Base-by-base conservation (phyloP, 30 jellyfish, hydroid and myxozoan species). In the Aurelia aurita region DNA sequence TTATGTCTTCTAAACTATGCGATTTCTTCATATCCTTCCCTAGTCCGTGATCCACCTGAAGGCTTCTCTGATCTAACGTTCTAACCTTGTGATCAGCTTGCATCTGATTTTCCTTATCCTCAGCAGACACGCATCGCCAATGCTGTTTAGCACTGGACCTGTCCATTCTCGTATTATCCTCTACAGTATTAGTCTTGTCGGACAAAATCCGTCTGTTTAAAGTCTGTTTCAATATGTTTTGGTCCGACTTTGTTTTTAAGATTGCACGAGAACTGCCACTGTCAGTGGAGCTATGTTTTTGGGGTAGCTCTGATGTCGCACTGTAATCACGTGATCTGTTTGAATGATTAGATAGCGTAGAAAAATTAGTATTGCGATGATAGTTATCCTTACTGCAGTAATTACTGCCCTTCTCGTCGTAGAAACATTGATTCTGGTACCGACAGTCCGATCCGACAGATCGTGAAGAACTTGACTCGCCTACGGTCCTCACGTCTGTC, bases 1-100 rank as follows among this genome's bases (percentile, higher is more conserved):
- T 79, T 3, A 68, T 57, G 18, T 85, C 90, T 66, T 70, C 92
- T 5, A 77, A 46, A 20, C 85, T 63, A 23, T 35, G 57, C 6
- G 46, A 13, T 43, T 35, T 67, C n/a, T 69, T 81, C 67, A 19
- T 5, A 55, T 55, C 67, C 1, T 55, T 55, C 12, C 25, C 13
- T 22, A 9, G 29, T 19, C 29, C 29, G 0, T 29, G 32, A 70
- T 18, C 20, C 82, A 32, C 34, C n/a, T 35, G 23, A 34, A 9
- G 65, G 82, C 8, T 20, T 25, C 66, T 34, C 14, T 25, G 22
- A 16, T 35, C 32, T 22, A 18, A 16, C n/a, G 66, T 21, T 44
- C 23, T 64, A 25, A 25, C 69, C 28, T 13, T 25, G 29, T n/a
- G 22, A 5, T n/a, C 26, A n/a, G 29, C 28, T 58, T 21, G 26